Base-by-base conservation (phyloP, 2,797 vertebrate genomes). In the Rhinella marina region DNA sequence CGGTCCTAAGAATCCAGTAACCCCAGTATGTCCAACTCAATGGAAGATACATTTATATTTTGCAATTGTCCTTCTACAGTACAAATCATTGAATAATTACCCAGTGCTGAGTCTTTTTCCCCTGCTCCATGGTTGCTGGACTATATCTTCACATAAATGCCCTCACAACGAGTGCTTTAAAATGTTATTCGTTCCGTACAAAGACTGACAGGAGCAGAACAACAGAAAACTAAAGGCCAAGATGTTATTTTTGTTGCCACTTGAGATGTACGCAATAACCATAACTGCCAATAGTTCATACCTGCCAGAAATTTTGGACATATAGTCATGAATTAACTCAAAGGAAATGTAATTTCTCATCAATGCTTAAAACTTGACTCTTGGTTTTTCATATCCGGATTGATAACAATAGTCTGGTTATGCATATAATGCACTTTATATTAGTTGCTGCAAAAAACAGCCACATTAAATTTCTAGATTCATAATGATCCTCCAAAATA, bases 81-180 rank as follows among this genome's bases (percentile, higher is more conserved):
- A 66, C 4, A 52, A 82, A 29, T 68, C n/a, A 68, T 82, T 68
- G 32, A 25, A 82, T 48, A n/a, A 81, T 81, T 52, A 29, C 32
- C 14, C 27, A n/a, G 25, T 8, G 14, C 79, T 48, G 57, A 13
- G n/a, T 70, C 68, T 70, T 64, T 56, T 14, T 68, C n/a, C 64
- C n/a, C 32, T 23, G 17, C 29, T 27, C 21, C 59, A n/a, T 70
- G 32, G 80, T 64, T 64, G 10, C 57, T 50, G 32, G 14, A 64
- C 32, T n/a, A 66, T 8, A 64, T 64, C 61, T 10, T n/a, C 61
- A 12, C 50, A 41, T 23, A 50, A 14, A 29, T 41, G 32, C 57
- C 25, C 7, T 50, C 64, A 64, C 19, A 81, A 61, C 48, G 32
- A 81, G 32, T 27, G 0, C 23, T 57, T n/a, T 57, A n/a, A 23